Percentiles rank a stretch among this genome's conserved stretches.
These are phyloP conservation scores for Dorcus hopei DNA, from an alignment of 2,888 invertebrate genomes.

Conservation along the genomic window DNA sequence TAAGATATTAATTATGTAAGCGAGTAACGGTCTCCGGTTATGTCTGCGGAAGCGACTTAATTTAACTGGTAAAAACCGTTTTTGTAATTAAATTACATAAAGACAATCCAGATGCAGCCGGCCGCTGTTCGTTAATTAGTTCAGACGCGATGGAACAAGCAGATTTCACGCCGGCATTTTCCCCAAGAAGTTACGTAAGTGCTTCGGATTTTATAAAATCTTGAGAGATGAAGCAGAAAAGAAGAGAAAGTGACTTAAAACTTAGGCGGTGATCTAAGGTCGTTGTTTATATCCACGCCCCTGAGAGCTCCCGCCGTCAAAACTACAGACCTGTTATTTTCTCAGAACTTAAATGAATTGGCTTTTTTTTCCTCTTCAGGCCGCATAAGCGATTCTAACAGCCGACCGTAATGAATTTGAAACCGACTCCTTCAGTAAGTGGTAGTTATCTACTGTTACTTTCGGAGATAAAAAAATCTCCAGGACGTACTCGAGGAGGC, in stretches of 20 bases:
- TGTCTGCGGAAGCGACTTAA: too few species aligned
- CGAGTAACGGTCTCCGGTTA: too few species aligned
- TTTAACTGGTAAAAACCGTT: too few species aligned
- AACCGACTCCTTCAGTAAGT: conserved; percentile 43
- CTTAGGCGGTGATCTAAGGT: conserved; percentile 14
- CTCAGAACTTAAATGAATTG: conserved; percentile 30
- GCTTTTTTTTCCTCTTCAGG: conserved; percentile 24
- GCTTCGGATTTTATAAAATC: neutral
- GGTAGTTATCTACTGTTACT: conserved; percentile 41
- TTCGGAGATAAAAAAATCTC: conserved; percentile 8
- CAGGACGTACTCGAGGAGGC: conserved; percentile 12
- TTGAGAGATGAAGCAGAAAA: conserved; percentile 1
- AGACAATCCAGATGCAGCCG: too few species aligned
- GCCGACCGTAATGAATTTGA: conserved; percentile 38
- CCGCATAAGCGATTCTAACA: conserved; percentile 32
- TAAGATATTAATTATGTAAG: too few species aligned
- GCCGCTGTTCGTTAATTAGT: too few species aligned
- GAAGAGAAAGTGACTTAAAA: conserved; percentile 19
- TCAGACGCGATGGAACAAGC: too few species aligned
- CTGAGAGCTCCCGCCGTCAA: conserved; percentile 20
- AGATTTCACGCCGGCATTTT: too few species aligned
- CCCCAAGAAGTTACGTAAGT: too few species aligned
- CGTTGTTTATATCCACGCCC: conserved; percentile 20
- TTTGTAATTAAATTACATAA: too few species aligned
- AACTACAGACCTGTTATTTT: conserved; percentile 30